A percentile compares a stretch with the other conserved stretches of the same genome.
phyloP scores from a whole-genome alignment of 35 echinoderm and acorn worm species.

The Strongylocentrotus purpuratus region DNA sequence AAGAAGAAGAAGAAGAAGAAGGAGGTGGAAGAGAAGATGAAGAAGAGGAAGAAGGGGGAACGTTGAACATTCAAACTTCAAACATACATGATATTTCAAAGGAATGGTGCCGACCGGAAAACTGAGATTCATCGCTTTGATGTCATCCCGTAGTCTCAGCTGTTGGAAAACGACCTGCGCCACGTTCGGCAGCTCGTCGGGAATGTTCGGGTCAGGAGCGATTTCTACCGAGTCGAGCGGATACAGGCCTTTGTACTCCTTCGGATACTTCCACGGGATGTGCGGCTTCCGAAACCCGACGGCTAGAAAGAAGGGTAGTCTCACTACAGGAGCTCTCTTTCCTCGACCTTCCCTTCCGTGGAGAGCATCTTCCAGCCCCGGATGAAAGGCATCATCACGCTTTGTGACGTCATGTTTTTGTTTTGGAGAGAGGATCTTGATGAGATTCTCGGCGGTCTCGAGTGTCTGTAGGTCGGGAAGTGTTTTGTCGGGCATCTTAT shows the following conservation, averaged over 20 bases:
- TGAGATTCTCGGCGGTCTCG: conserved; percentile 56
- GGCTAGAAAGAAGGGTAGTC: conserved; percentile 74
- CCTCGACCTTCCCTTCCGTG: neutral
- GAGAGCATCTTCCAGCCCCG: neutral
- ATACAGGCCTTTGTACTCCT: conserved; percentile 68
- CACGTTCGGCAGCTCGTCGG: conserved; percentile 61
- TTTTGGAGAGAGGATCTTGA: conserved; percentile 68
- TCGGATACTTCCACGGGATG: conserved; percentile 76
- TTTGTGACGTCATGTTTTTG: neutral
- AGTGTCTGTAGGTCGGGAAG: conserved; percentile 82
- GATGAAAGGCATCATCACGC: neutral
- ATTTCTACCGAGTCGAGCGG: conserved; percentile 63
- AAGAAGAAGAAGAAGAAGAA: no score
- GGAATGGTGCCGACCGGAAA: conserved; percentile 90
- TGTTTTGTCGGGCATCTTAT: conserved; percentile 61
- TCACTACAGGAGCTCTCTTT: neutral
- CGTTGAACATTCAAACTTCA: no score
- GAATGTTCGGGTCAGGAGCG: conserved; percentile 61
- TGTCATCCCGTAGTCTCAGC: conserved; percentile 79
- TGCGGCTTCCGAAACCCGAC: conserved; percentile 90
- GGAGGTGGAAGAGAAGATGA: no score
- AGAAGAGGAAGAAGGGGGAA: no score
- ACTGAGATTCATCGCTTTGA: conserved; percentile 71
- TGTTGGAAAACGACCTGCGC: conserved; percentile 69
- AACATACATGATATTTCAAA: conserved; percentile 77